These are phyloP conservation scores for Zhuqinia jingwanae DNA, from an alignment of 2,888 invertebrate species.

Conservation along the genomic window DNA sequence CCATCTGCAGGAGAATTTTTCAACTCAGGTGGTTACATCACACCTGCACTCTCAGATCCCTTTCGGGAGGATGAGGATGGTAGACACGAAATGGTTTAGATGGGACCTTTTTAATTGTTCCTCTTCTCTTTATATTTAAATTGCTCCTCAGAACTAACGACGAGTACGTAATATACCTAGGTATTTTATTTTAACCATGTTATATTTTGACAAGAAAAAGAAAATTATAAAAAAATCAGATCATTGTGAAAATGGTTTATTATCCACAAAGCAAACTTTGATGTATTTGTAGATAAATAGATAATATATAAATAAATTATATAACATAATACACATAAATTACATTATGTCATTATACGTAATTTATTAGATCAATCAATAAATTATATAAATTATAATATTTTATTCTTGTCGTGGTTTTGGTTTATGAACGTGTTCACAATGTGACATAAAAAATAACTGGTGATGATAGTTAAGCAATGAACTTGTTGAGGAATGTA, in stretches of 20 bases:
- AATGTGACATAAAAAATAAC: neutral
- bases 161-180: neutral
- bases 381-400: neutral
- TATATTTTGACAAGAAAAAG: neutral
- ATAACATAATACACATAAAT: neutral
- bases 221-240: neutral
- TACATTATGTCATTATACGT: neutral
- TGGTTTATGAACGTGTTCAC: neutral
- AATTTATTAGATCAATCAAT: neutral
- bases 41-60: slow-evolving; percentile 63
- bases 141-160: neutral
- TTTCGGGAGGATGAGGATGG: slow-evolving; percentile 52
- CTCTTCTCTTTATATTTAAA: neutral
- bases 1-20: slow-evolving; percentile 50
- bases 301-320: no score
- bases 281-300: no score
- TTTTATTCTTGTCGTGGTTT: neutral
- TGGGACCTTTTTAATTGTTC: neutral
- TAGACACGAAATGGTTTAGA: neutral
- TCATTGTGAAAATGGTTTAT: neutral
- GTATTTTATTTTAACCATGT: neutral
- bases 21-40: slow-evolving; percentile 63
- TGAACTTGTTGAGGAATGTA: no score
- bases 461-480: no score
- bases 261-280: no score